Evolutionary conservation across 2,113 vertebrate genomes (phyloP), one percentile per base, ranked within the genome.

Genomic region (Callopanchax toddi): DNA sequence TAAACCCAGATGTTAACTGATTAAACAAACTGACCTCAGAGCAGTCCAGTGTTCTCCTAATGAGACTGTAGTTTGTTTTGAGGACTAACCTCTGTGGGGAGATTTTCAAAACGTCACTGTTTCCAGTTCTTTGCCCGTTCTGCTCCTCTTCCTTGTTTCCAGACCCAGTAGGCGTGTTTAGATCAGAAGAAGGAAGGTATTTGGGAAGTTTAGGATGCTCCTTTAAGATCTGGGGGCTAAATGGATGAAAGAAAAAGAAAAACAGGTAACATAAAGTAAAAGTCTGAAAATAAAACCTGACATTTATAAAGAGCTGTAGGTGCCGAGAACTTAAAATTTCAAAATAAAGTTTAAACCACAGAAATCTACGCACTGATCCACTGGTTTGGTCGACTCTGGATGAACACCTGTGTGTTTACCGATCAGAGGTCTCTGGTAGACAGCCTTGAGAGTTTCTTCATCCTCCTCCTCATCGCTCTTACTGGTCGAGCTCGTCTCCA

Each of bases 211-310:
- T 85, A 0, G 94, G 92, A 48, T 92, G 80, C 17, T 92, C 91
- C 60, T 90, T 93, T 43, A 90, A 73, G 54, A 83, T 92, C 67
- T 88, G 71, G 74, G 90, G 91, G 55, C 95, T 96, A n/a, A n/a
- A n/a, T n/a, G n/a, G n/a, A n/a, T n/a, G n/a, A n/a, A n/a, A n/a
- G n/a, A n/a, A 80, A 1, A 54, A 40, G 13, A 17, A 8, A 11
- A 44, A 20, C 1, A 49, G 11, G 29, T 3, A 60, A 13, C 16
- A 1, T 26, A 17, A 54, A 66, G 32, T 4, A 2, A 32, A 39
- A 16, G 2, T 11, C 4, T 42, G 16, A 20, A 26, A 32, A 21
- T 1, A 4, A 11, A 17, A 34, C 12, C 36, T 37, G 1, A 37
- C 12, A 37, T 37, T 37, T 37, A 37, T 11, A 8, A 4, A 17